Percentiles rank a stretch among this genome's conserved stretches.
Evolutionary conservation across 2,888 invertebrate genomes (phyloP).

Genomic region (Pecten maximus): DNA sequence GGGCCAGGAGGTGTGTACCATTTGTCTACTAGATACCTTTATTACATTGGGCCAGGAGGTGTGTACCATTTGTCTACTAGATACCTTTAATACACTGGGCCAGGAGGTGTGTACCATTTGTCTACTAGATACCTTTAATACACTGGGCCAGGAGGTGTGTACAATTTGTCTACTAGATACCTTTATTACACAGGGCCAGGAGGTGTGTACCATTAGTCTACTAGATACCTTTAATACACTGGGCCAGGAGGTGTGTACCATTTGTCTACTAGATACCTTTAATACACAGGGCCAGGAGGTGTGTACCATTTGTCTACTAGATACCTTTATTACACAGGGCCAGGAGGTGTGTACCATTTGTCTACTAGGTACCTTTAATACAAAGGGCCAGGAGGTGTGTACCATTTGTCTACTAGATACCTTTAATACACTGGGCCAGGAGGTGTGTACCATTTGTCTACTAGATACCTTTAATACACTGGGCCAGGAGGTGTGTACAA

Average conservation of each 20-base stretch:
- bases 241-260: too few species aligned
- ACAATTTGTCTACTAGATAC: not conserved
- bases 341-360: too few species aligned
- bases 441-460: too few species aligned
- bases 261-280: not conserved
- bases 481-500: too few species aligned
- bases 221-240: not conserved
- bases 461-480: not conserved
- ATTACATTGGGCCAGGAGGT: too few species aligned
- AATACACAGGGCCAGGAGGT: too few species aligned
- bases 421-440: not conserved
- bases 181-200: not conserved
- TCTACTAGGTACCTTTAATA: not conserved
- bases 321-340: not conserved
- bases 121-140: not conserved
- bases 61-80: not conserved
- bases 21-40: not conserved
- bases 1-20: too few species aligned
- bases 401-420: not conserved
- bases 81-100: not conserved
- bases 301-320: not conserved
- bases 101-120: too few species aligned
- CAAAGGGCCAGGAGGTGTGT: too few species aligned
- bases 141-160: too few species aligned
- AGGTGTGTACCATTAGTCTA: too few species aligned